Base-by-base conservation (phyloP, 2,888 invertebrate species). In the Argynnis bischoffii region DNA sequence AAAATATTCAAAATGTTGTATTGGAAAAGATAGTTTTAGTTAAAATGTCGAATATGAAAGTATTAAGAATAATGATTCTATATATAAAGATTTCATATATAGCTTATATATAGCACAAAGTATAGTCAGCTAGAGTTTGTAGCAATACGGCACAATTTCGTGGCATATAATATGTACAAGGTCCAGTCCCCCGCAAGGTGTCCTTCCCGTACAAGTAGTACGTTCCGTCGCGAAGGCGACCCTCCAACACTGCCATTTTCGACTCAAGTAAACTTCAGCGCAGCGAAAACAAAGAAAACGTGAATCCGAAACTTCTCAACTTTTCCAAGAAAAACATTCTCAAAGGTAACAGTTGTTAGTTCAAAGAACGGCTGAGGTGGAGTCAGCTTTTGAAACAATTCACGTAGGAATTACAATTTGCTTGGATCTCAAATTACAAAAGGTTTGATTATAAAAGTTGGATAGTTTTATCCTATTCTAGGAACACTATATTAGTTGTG, bases 321-420 rank as follows among this genome's bases (percentile, higher is more conserved):
- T 61, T 61, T 61, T 53, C 18, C 51, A 6, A 53, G 51, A 61
- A 61, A 61, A 61, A 61, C 61, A 60, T 35, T 50, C 31, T 51
- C 50, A 16, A 61, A 51, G 50, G 35, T 41, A 61, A 61, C 61
- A 61, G 61, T 61, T 51, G 61, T 61, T 61, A 41, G 51, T 53
- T 61, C 61, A 61, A 61, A 61, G 51, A 61, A 61, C 31, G 18
- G 41, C 35, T 41, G 61, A 61, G 61, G 61, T 61, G 35, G 21
- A 53, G 15, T 15, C 35, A 53, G 35, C 41, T 61, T 61, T 41
- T 53, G 18, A 51, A 61, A 61, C 51, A 61, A 53, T 61, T 11
- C 61, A 53, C 61, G 61, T 35, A 41, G 53, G 48, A 59, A 41
- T 18, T 35, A 61, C 61, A 18, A 51, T 41, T 50, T 53, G 18